A percentile compares a stretch with the other conserved stretches of the same genome.
Conservation (phyloP, 2,797 vertebrate species). For the Sebastes flavidus region DNA sequence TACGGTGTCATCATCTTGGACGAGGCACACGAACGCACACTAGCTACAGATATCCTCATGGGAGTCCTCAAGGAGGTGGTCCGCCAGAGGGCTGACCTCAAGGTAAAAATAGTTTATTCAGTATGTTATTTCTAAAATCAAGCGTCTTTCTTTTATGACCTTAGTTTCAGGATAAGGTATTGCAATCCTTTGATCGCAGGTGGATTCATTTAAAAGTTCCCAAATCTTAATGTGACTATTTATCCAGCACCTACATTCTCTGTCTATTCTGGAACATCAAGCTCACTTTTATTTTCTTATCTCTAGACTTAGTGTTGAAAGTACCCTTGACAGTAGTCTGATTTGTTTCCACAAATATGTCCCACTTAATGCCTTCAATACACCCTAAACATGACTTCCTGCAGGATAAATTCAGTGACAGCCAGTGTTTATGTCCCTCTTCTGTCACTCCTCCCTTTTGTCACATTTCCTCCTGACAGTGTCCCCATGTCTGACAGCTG, state of each 20-base stretch:
- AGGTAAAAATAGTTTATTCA: conserved; percentile 78
- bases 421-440: conserved; percentile 27
- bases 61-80: conserved; percentile 96
- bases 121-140: neutral
- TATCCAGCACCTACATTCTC: neutral
- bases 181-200: neutral
- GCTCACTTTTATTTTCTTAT: conserved; percentile 3
- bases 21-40: conserved; percentile 95
- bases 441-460: conserved; percentile 36
- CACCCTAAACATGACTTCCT: conserved; percentile 29
- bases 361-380: conserved; percentile 35
- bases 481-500: conserved; percentile 63
- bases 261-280: neutral
- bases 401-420: conserved; percentile 25
- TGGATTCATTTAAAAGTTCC: neutral
- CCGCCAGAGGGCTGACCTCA: conserved; percentile 92
- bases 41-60: conserved; percentile 98
- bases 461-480: conserved; percentile 48
- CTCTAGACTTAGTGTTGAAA: neutral
- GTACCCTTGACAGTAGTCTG: conserved; percentile 1
- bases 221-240: neutral
- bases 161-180: neutral
- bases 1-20: conserved; percentile 97
- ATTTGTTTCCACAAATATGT: conserved; percentile 23
- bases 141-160: neutral